phyloP scores from a whole-genome alignment of 2,888 invertebrate species.

The Erebia ligea region DNA sequence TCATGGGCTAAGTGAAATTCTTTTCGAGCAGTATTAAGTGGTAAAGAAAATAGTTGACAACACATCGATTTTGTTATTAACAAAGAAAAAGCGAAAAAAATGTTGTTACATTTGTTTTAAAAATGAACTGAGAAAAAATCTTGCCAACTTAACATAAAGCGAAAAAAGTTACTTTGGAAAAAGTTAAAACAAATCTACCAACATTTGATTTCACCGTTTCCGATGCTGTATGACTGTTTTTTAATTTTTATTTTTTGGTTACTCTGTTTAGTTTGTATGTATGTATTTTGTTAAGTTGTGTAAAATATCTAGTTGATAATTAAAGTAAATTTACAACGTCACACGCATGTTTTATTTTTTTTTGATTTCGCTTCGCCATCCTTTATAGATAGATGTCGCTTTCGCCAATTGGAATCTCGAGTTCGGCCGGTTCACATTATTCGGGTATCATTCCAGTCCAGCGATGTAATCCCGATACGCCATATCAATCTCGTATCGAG shows the following conservation, averaged over 20 bases:
- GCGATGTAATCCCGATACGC: no score
- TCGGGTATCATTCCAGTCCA: neutral
- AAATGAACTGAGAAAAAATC: conserved; percentile 36
- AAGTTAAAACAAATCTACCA: conserved; percentile 32
- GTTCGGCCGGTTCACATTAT: neutral
- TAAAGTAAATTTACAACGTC: conserved; percentile 75
- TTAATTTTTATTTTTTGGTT: conserved; percentile 65
- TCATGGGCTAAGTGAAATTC: conserved; percentile 52
- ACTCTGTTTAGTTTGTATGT: conserved; percentile 79
- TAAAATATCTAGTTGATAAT: conserved; percentile 81
- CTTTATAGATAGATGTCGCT: conserved; percentile 54
- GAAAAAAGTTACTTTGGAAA: conserved; percentile 12
- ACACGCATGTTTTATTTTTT: conserved; percentile 74
- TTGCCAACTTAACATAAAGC: conserved; percentile 40
- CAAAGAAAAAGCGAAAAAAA: conserved; percentile 7
- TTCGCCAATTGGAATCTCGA: conserved; percentile 3
- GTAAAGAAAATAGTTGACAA: conserved; percentile 47
- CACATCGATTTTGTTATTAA: conserved; percentile 19
- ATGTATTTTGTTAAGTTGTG: conserved; percentile 83
- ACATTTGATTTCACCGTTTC: conserved; percentile 42
- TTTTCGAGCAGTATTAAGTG: conserved; percentile 67
- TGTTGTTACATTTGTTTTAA: conserved; percentile 31
- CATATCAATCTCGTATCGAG: no score
- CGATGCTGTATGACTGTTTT: conserved; percentile 67
- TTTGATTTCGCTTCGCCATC: conserved; percentile 52